Conservation (phyloP, 2,113 vertebrate species). For the Emydura subglobosa region DNA sequence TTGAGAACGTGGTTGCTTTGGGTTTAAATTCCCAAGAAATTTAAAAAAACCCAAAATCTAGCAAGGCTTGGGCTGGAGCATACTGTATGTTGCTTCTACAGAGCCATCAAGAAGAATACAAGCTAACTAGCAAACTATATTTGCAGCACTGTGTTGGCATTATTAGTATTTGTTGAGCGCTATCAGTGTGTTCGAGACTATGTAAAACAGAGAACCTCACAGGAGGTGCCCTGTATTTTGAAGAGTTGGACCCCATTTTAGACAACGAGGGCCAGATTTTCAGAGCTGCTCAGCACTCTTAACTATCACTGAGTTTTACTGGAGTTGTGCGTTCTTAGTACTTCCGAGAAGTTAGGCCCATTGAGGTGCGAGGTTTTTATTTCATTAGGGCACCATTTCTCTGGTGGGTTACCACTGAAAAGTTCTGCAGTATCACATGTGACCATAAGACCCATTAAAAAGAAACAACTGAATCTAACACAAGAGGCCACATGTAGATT, state of each 20-base stretch:
- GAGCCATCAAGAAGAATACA: background rate
- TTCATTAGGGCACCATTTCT: too few relatives aligned
- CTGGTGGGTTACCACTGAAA: too few relatives aligned
- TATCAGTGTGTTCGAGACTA: background rate
- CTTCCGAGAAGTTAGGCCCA: too few relatives aligned
- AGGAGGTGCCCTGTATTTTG: background rate
- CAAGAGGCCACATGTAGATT: too few relatives aligned
- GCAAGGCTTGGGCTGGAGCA: background rate
- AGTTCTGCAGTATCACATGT: too few relatives aligned
- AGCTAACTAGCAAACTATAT: background rate
- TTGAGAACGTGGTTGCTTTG: background rate
- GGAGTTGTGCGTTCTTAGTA: background rate
- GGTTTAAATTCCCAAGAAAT: rapidly evolving
- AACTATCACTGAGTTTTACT: background rate
- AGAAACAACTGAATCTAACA: too few relatives aligned
- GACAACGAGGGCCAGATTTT: too few relatives aligned
- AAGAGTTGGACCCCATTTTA: background rate
- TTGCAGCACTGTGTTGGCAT: background rate
- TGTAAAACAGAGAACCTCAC: background rate
- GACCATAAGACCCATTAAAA: too few relatives aligned
- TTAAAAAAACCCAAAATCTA: background rate
- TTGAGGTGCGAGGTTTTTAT: too few relatives aligned
- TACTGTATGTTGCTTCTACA: background rate
- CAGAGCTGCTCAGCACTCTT: too few relatives aligned
- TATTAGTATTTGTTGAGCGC: background rate